A percentile compares a stretch with the other conserved stretches of the same genome.
phyloP scores from a whole-genome alignment of 2,113 vertebrate species.

The Psophia crepitans region DNA sequence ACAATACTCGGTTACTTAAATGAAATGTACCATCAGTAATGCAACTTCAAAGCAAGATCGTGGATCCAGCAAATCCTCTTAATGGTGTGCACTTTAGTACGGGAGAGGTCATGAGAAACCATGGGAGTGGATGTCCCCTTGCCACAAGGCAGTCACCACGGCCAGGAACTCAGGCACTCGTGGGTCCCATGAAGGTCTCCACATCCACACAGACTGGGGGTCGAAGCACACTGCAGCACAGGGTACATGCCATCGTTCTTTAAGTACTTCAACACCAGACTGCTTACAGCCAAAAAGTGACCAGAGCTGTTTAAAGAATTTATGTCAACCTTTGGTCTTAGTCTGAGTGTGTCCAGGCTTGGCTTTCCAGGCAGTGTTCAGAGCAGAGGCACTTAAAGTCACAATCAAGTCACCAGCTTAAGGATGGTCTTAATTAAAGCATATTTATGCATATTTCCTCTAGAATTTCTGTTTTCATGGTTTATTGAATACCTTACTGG shows the following conservation, averaged over 20 bases:
- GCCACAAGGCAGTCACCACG: no score
- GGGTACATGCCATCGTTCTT: neutral
- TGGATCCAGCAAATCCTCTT: neutral
- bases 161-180: accelerated
- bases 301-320: neutral
- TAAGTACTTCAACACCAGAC: neutral
- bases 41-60: neutral
- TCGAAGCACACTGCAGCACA: neutral
- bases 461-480: neutral
- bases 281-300: neutral
- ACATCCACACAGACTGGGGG: neutral
- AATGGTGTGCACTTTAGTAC: neutral
- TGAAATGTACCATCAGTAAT: neutral
- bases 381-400: neutral
- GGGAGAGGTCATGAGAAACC: neutral
- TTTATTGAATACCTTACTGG: neutral
- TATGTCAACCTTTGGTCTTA: neutral
- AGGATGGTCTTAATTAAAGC: neutral
- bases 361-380: neutral
- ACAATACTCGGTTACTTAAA: neutral
- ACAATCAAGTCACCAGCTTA: neutral
- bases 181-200: neutral
- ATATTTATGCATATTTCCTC: neutral
- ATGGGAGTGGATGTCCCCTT: neutral
- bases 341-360: neutral